phyloP scores from a whole-genome alignment of 2,888 invertebrate genomes.

The Drosophila demipolita region DNA sequence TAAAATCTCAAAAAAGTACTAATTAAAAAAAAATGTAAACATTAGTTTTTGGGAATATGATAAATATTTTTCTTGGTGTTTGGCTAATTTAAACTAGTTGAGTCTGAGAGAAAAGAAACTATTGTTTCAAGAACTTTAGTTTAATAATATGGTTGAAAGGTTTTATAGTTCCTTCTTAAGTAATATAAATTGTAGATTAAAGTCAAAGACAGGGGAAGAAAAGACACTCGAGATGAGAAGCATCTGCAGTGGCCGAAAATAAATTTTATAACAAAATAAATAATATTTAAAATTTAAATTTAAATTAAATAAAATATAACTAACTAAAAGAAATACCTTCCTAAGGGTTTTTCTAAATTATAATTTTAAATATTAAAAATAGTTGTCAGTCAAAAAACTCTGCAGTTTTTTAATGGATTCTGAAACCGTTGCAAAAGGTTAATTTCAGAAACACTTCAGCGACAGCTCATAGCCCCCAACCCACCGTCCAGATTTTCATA shows the following conservation, averaged over 20 bases:
- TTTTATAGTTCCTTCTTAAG: conserved; percentile 19
- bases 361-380: too few species aligned
- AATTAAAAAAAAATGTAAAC: neutral
- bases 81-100: neutral
- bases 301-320: too few species aligned
- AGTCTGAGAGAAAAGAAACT: neutral
- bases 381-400: too few species aligned
- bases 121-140: conserved; percentile 29
- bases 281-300: too few species aligned
- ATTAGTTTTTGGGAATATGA: too few species aligned
- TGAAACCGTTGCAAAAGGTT: neutral
- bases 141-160: conserved; percentile 37
- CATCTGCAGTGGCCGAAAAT: neutral
- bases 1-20: neutral
- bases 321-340: too few species aligned
- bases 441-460: neutral
- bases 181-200: neutral
- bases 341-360: too few species aligned
- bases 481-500: neutral
- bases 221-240: neutral
- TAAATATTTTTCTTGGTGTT: neutral
- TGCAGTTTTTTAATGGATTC: neutral
- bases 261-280: neutral
- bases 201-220: neutral
- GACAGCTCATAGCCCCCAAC: too few species aligned